Conservation (phyloP, 2,113 vertebrate genomes). For the Laterallus jamaicensis region DNA sequence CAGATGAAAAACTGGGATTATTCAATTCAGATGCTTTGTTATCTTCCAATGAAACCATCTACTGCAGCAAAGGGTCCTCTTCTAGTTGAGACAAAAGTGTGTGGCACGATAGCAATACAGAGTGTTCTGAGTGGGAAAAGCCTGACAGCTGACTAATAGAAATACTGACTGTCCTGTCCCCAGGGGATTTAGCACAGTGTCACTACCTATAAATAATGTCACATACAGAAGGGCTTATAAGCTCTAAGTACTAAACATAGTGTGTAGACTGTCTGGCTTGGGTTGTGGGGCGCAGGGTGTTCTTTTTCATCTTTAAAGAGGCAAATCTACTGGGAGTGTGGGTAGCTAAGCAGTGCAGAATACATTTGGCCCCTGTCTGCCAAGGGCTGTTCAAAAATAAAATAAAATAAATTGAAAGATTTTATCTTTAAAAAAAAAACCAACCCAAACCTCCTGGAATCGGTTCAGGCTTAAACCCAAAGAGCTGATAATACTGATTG, state of each 20-base stretch:
- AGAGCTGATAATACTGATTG: neutral
- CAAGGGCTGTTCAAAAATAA: neutral
- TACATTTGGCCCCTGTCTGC: neutral
- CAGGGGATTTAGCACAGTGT: constrained; percentile 37
- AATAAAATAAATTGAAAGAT: neutral
- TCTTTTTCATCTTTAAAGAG: neutral
- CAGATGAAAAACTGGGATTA: neutral
- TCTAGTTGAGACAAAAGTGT: neutral
- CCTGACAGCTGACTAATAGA: constrained; percentile 27
- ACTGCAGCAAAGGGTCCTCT: neutral
- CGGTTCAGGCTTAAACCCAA: neutral
- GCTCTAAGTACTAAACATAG: constrained; percentile 53
- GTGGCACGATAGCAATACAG: neutral
- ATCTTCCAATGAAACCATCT: neutral
- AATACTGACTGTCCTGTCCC: constrained; percentile 33
- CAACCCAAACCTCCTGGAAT: neutral
- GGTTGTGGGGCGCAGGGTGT: neutral
- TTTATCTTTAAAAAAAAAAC: neutral
- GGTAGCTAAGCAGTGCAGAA: neutral
- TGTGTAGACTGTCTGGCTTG: neutral
- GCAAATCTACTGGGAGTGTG: neutral
- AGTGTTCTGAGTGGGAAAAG: neutral
- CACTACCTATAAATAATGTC: constrained; percentile 57
- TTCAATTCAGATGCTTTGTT: neutral
- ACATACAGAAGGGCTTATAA: constrained; percentile 36